Base-by-base conservation (phyloP, 2,113 vertebrate genomes). In the Orthonyx spaldingii region DNA sequence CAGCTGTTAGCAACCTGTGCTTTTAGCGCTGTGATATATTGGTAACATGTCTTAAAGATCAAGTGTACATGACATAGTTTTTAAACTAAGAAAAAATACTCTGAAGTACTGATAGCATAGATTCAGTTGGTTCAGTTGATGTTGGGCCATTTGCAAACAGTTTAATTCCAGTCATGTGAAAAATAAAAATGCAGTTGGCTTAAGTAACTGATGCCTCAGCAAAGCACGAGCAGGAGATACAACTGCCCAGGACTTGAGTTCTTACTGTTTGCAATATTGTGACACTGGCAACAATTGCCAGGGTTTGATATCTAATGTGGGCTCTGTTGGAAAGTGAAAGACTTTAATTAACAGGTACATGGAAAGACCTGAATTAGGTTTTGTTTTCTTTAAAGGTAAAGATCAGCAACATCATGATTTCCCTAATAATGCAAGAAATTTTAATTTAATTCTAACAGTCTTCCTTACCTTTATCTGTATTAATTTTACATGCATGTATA, bases 231-330 rank as follows among this genome's bases (percentile, higher is more conserved):
- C 21, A 53, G 74, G 60, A 44, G 32, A 21, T 5, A 11, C 0
- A 64, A n/a, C 42, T 66, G 70, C 32, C 68, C 52, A 60, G 44
- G 33, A 35, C 12, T 8, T 17, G 26, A 46, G 10, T 63, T 75
- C 61, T 70, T 33, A 15, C 15, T 75, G 11, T 50, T 63, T 39
- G 14, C 10, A 37, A 32, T 44, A 52, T 53, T n/a, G 23, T 22
- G 61, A 8, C 27, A 30, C 28, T 41, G 16, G 7, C 0, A 1
- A 21, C 24, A 35, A 3, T 35, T 63, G 15, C 11, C 55, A 64
- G n/a, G 33, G 39, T 42, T 81, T 87, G 20, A 35, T 47, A 10
- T 41, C 42, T 23, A 22, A 4, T 15, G 3, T 69, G 56, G 68
- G 14, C n/a, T 37, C 19, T 37, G 7, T 1, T 60, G 30, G 30